Evolutionary conservation across 1,140 invertebrate species (phyloP).

Genomic region (Zeugodacus cucurbitae): DNA sequence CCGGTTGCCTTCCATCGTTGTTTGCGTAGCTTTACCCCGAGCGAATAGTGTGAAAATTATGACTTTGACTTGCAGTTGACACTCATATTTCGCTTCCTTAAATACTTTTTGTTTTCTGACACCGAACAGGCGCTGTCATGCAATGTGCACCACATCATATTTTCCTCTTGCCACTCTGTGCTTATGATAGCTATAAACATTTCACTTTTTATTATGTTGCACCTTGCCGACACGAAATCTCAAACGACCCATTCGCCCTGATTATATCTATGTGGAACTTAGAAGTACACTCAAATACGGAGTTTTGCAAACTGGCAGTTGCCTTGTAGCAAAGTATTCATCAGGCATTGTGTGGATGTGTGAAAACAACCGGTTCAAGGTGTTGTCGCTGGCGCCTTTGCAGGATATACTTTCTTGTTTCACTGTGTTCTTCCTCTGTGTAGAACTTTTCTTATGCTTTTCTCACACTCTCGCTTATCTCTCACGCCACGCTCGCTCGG

Average conservation of each 20-base stretch:
- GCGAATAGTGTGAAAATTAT: neutral
- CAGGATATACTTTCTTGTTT: neutral
- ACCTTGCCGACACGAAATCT: neutral
- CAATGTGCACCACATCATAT: neutral
- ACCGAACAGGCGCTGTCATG: neutral
- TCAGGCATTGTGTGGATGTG: neutral
- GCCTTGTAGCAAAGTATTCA: neutral
- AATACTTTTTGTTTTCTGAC: neutral
- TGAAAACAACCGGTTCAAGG: constrained; percentile 3
- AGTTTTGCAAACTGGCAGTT: neutral
- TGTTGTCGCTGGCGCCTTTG: neutral
- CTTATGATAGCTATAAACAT: neutral
- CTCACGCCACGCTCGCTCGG: neutral
- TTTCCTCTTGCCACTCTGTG: neutral
- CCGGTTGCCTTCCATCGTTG: neutral
- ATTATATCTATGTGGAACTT: constrained; percentile 8
- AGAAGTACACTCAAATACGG: neutral
- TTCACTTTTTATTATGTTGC: constrained; percentile 21
- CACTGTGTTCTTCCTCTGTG: neutral
- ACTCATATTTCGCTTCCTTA: constrained; percentile 28
- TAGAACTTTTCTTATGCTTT: neutral
- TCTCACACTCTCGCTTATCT: neutral
- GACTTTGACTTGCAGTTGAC: constrained; percentile 37
- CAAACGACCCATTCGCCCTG: constrained; percentile 3
- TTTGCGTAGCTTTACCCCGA: neutral